phyloP scores from a whole-genome alignment of 2,113 vertebrate species.

The Donacobius atricapilla region DNA sequence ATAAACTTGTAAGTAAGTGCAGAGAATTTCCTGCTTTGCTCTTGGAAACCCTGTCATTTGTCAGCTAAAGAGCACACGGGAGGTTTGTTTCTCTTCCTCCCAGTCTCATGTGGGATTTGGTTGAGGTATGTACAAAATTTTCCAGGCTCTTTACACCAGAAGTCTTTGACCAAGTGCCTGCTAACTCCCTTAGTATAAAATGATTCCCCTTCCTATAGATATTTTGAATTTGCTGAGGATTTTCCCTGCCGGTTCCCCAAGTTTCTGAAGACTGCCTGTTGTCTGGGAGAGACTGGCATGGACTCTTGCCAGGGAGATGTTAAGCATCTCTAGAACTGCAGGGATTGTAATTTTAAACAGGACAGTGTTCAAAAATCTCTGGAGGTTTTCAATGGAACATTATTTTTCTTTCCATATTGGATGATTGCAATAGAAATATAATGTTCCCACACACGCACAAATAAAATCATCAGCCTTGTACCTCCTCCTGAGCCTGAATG shows the following conservation, averaged over 20 bases:
- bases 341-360: not conserved
- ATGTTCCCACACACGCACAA: not conserved
- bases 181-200: not conserved
- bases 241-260: not conserved
- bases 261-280: not conserved
- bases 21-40: conserved; percentile 20
- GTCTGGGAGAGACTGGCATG: not conserved
- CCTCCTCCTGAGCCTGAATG: not conserved
- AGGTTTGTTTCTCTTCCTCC: not conserved
- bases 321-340: not conserved
- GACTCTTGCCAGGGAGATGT: not conserved
- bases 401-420: not conserved
- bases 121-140: not conserved
- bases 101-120: not conserved
- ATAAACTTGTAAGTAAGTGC: not conserved
- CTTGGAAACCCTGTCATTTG: not conserved
- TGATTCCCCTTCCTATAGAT: not conserved
- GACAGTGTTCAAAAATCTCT: not conserved
- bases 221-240: not conserved
- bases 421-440: not conserved
- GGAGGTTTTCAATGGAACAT: not conserved
- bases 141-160: not conserved
- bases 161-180: not conserved
- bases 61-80: not conserved
- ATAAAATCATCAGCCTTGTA: not conserved